Base-by-base conservation (phyloP, 1,140 invertebrate species). In the Drosophila quadrilineata region DNA sequence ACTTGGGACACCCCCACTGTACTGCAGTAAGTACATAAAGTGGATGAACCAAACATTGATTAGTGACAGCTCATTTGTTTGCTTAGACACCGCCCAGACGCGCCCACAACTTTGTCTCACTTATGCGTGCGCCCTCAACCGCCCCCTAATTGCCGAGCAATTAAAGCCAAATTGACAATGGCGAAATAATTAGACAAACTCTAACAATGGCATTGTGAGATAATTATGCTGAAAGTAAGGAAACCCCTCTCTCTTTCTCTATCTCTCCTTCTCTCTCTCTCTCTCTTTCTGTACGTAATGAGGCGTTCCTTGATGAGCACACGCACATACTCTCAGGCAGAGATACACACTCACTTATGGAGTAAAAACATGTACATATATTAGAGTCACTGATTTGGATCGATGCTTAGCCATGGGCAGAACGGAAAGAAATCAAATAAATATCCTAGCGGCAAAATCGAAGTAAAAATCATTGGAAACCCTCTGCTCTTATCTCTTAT, bases 381-480 rank as follows among this genome's bases (percentile, higher is more conserved):
- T 49, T 69, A 35, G 3, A 35, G 28, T 22, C 46, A 29, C 36
- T 54, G 43, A 71, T 12, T 66, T 52, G 56, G 63, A 56, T 60
- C 31, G 31, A 26, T 12, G 17, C 38, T 26, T 49, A 17, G 28
- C 33, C 33, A 52, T 50, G 26, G 36, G 4, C 19, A 57, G 65
- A 62, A n/a, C n/a, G n/a, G n/a, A n/a, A n/a, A 62, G 58, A 82
- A 84, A 85, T 84, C 73, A 84, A 67, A 84, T 84, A 77, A 82
- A 74, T 82, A 60, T 50, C 56, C 28, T 14, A 22, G 10, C 69
- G 70, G 56, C 40, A 28, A 75, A 62, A 54, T 24, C 36, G 22
- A 19, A 24, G 56, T 38, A 84, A 72, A 75, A 54, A 50, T 72
- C 54, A 46, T 58, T 56, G 71, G 14, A 21, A 5, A 16, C 9